A percentile compares a stretch with the other conserved stretches of the same genome.
Evolutionary conservation across 2,888 invertebrate species (phyloP).

Genomic region (Conomelus anceps): DNA sequence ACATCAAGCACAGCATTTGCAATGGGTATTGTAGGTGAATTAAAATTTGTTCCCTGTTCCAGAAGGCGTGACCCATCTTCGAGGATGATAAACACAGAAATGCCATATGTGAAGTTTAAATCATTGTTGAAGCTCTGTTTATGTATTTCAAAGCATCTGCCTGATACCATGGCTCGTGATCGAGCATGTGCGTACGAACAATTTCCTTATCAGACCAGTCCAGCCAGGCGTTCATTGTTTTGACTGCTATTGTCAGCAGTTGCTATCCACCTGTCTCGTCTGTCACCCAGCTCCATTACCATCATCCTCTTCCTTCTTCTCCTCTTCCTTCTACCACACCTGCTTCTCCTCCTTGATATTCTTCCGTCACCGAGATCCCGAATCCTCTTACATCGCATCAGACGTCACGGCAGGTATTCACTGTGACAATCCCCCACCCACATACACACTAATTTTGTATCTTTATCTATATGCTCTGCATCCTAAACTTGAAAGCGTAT

Average conservation of each 20-base stretch:
- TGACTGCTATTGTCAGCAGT: not conserved
- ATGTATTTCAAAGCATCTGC: not conserved
- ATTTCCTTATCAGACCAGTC: not conserved
- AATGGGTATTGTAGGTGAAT: not conserved
- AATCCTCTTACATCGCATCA: too few species aligned
- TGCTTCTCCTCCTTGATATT: not conserved
- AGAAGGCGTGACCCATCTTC: not conserved
- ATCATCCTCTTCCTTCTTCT: not conserved
- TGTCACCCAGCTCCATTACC: not conserved
- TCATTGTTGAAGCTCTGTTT: not conserved
- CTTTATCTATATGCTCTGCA: too few species aligned
- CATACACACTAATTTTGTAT: too few species aligned
- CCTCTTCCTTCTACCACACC: not conserved
- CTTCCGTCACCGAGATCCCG: not conserved
- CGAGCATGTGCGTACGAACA: not conserved
- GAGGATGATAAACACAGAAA: not conserved
- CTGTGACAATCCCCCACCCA: too few species aligned
- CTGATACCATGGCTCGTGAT: not conserved
- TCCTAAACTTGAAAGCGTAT: too few species aligned
- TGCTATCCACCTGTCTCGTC: not conserved
- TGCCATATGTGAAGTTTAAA: not conserved
- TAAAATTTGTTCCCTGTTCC: not conserved
- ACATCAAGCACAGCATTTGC: not conserved
- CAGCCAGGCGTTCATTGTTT: not conserved
- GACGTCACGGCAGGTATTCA: too few species aligned